Base-by-base conservation (phyloP, 2,888 invertebrate species). In the Gisinianus flammeolus region DNA sequence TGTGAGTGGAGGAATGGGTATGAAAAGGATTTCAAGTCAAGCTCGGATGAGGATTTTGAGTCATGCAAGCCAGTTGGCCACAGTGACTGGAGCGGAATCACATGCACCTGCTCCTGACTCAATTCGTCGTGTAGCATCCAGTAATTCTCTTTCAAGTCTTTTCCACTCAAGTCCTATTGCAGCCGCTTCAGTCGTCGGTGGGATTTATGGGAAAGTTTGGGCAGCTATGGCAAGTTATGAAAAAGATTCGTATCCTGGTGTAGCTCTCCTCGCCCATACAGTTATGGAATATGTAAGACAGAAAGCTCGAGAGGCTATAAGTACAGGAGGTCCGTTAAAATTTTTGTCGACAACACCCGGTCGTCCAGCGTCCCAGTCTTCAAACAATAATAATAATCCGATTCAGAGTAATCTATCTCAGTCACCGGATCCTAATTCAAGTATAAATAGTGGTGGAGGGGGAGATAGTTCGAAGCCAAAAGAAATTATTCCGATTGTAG, bases 161-260 rank as follows among this genome's bases (percentile, higher is more conserved):
- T 67, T 78, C 85, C 75, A 84, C 85, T 73, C 85, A 85, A 76
- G 80, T 76, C 74, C 80, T 52, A 10, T 56, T 4, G 19, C 81
- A 0, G 64, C 81, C 16, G 79, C 81, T 28, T 73, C 82, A 2
- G 52, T 80, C 19, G 92, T 91, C 86, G 91, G 92, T 28, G 93
- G 94, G 19, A 92, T 97, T 77, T 96, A 96, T 88, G 92, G 92
- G 88, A 94, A 94, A 88, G 90, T 98, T 78, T 98, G 97, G 97
- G 90, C 91, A 84, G 92, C 93, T 26, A 89, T 98, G 83, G 89
- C 91, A 80, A 89, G 91, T 79, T 90, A 97, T 85, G 91, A 94
- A 78, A 90, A 90, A 80, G 98, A 99, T 90, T 97, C 98, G 0
- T 92, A 93, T 87, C 94, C 94, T 2, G 91, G 92, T 76, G 94